A percentile compares a stretch with the other conserved stretches of the same genome.
phyloP scores from a whole-genome alignment of 2,888 invertebrate species.

The Teleogryllus oceanicus region DNA sequence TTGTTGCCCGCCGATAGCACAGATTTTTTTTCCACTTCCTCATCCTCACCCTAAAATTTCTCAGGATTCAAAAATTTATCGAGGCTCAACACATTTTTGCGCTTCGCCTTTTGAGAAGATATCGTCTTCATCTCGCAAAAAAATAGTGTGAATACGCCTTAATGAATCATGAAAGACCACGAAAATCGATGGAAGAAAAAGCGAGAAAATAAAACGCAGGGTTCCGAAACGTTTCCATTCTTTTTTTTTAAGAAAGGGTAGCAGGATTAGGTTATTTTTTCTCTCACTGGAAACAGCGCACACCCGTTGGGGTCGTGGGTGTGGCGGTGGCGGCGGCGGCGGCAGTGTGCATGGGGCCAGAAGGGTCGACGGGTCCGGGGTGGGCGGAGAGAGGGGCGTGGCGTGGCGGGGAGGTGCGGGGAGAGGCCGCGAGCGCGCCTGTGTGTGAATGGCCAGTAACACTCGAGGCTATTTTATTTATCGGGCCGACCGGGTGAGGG shows the following conservation, averaged over 20 bases:
- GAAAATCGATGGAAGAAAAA: not conserved
- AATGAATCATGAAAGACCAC: not conserved
- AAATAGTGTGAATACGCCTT: not conserved
- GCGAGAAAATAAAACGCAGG: not conserved
- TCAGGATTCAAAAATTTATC: no score
- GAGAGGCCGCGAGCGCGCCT: not conserved
- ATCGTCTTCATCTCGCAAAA: not conserved
- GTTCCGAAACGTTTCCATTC: not conserved
- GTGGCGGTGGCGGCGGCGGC: no score
- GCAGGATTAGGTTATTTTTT: conserved; percentile 18
- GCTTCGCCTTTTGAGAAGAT: no score
- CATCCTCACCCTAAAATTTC: no score
- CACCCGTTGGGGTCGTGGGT: not conserved
- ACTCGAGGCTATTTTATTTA: conserved; percentile 2
- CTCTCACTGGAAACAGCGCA: not conserved
- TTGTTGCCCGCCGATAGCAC: no score
- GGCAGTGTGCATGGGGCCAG: not conserved
- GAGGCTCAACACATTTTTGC: no score
- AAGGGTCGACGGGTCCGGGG: not conserved
- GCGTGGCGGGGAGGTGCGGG: not conserved
- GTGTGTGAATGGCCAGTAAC: not conserved
- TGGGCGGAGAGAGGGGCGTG: not conserved
- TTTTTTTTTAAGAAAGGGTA: not conserved
- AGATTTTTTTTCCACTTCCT: no score
- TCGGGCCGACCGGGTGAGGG: not conserved